Evolutionary conservation across 2,888 invertebrate species (phyloP), one percentile per base, ranked within the genome.

Genomic region (Tetrapedia diversipes): DNA sequence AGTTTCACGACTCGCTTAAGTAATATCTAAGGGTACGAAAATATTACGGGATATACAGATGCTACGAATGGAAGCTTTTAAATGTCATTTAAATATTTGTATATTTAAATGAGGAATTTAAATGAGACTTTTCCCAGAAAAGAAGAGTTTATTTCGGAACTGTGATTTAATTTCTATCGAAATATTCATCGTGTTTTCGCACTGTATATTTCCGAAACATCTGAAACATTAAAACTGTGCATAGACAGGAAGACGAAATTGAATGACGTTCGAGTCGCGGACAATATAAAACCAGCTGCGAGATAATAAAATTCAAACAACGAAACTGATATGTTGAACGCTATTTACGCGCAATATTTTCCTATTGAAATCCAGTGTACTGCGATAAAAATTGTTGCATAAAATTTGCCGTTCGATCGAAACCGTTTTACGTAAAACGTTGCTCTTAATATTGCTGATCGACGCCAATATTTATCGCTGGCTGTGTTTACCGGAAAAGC

Each of bases 231-330:
- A n/a, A 27, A 27, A 57, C 27, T 8, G 39, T 11, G 7, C 6
- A 14, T 19, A 45, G 7, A 11, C 3, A 16, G 39, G n/a, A 19
- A n/a, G 7, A 41, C 27, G 14, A 29, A 41, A 59, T 41, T 59
- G n/a, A 59, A 27, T 4, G 57, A 59, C 27, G 19, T 22, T 41
- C 27, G 57, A 59, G 8, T 29, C 41, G 27, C n/a, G 41, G 8
- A 19, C 41, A 41, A 29, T 29, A 41, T 41, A 27, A 11, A 57
- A 27, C 27, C n/a, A n/a, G 24, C 27, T 6, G 24, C 11, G 57
- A 41, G 19, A 41, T 41, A 41, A 27, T 59, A 41, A 59, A 59
- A 27, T 27, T 41, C 27, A 59, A 59, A 59, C n/a, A n/a, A 27
- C 39, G n/a, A 41, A 27, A 59, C 27, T 41, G 27, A 59, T 41